phyloP scores from a whole-genome alignment of 2,113 vertebrate species.

The Pituophis catenifer region DNA sequence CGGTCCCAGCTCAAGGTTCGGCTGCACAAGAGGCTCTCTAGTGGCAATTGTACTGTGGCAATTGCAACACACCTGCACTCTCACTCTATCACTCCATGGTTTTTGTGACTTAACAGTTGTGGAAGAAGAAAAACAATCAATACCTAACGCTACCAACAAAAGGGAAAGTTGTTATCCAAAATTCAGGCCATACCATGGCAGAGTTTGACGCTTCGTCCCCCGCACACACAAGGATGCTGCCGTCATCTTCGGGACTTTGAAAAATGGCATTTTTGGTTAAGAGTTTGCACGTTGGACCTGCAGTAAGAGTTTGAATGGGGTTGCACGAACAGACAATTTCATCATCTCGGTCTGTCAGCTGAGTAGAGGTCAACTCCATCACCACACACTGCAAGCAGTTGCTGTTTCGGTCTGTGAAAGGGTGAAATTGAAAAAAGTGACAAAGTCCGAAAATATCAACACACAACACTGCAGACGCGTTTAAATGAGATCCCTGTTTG shows the following conservation, averaged over 20 bases:
- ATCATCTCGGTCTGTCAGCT: conserved; percentile 65
- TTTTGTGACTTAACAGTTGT: background rate
- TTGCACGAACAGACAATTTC: conserved; percentile 78
- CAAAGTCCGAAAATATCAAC: background rate
- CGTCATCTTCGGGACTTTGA: conserved; percentile 75
- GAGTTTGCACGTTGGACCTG: conserved; percentile 86
- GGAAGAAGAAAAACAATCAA: background rate
- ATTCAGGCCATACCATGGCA: conserved; percentile 75
- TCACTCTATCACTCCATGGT: background rate
- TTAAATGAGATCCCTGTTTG: background rate
- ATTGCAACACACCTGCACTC: background rate
- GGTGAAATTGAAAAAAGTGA: background rate
- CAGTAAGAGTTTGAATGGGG: conserved; percentile 85
- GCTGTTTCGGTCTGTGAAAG: conserved; percentile 79
- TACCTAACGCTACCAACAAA: background rate
- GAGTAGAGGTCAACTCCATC: conserved; percentile 82
- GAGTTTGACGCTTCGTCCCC: conserved; percentile 91
- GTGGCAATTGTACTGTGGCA: background rate
- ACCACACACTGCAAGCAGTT: conserved; percentile 82
- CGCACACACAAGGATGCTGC: conserved; percentile 83
- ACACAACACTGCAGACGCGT: background rate
- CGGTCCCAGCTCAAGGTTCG: background rate
- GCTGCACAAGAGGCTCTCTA: background rate
- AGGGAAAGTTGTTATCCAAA: background rate
- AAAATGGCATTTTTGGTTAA: conserved; percentile 94